These are phyloP conservation scores for Idaea dimidiata DNA, from an alignment of 2,888 invertebrate genomes.

Conservation along the genomic window DNA sequence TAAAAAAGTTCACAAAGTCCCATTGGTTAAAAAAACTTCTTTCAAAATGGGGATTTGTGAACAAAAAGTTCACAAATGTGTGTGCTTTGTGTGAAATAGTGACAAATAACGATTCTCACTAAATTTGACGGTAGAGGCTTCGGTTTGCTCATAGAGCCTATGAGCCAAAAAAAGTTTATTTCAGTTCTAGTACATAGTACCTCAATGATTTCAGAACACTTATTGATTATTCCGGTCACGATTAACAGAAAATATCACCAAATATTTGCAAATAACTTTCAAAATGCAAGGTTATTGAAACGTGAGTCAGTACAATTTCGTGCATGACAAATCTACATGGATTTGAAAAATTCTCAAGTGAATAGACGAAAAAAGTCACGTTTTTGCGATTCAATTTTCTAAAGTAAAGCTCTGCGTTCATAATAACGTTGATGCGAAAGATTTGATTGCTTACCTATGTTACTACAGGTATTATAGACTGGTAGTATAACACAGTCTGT, in stretches of 20 bases:
- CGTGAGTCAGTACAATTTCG: background rate
- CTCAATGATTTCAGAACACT: background rate
- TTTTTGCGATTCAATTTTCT: background rate
- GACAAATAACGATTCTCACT: too few species aligned
- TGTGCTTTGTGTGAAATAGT: too few species aligned
- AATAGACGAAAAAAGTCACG: background rate
- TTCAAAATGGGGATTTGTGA: too few species aligned
- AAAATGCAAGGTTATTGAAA: constrained; percentile 1
- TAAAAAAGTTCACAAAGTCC: too few species aligned
- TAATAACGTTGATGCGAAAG: background rate
- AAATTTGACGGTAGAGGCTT: too few species aligned
- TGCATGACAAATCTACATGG: background rate
- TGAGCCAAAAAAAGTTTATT: too few species aligned
- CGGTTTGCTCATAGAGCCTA: background rate
- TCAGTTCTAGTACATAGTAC: too few species aligned
- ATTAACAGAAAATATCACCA: background rate
- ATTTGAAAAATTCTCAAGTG: background rate
- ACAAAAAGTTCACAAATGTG: too few species aligned
- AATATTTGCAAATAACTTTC: background rate
- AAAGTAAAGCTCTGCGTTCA: background rate
- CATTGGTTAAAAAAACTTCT: too few species aligned
- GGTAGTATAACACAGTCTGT: too few species aligned
- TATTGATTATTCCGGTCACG: background rate
- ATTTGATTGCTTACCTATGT: too few species aligned
- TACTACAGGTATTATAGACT: too few species aligned